phyloP scores from a whole-genome alignment of 1,140 invertebrate genomes.

The Wiebesia pumilae region DNA sequence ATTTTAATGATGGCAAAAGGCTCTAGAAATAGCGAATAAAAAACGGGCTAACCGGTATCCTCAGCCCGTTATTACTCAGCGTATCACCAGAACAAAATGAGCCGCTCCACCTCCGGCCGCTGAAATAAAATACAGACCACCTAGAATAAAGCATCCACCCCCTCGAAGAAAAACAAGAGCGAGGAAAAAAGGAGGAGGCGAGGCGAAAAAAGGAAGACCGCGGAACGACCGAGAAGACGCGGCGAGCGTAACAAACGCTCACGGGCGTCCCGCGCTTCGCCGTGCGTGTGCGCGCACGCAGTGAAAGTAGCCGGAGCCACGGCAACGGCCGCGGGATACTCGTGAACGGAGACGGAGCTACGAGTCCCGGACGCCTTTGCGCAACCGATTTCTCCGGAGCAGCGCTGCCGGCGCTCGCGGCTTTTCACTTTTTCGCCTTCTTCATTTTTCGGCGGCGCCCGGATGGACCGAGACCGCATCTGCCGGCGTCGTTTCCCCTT shows the following conservation, averaged over 20 bases:
- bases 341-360: neutral
- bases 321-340: neutral
- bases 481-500: no score
- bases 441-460: neutral
- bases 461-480: neutral
- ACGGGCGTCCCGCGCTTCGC: slow-evolving; percentile 13
- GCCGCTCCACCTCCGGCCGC: slow-evolving; percentile 15
- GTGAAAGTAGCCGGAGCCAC: slow-evolving; percentile 21
- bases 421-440: neutral
- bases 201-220: neutral
- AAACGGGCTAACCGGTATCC: slow-evolving; percentile 10
- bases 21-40: slow-evolving; percentile 18
- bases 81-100: slow-evolving; percentile 32
- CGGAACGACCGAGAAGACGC: slow-evolving; percentile 43
- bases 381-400: neutral
- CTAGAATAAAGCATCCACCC: slow-evolving; percentile 24
- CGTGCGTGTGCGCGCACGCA: slow-evolving; percentile 36
- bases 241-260: slow-evolving; percentile 9
- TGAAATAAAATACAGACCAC: slow-evolving; percentile 37
- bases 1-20: slow-evolving; percentile 28
- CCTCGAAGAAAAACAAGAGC: slow-evolving; percentile 29
- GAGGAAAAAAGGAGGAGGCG: slow-evolving; percentile 5
- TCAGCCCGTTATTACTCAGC: slow-evolving; percentile 25
- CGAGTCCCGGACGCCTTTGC: neutral
- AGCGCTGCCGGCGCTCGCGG: neutral